Evolutionary conservation across 2,888 invertebrate species (phyloP).

Genomic region (Osmoderma eremita): DNA sequence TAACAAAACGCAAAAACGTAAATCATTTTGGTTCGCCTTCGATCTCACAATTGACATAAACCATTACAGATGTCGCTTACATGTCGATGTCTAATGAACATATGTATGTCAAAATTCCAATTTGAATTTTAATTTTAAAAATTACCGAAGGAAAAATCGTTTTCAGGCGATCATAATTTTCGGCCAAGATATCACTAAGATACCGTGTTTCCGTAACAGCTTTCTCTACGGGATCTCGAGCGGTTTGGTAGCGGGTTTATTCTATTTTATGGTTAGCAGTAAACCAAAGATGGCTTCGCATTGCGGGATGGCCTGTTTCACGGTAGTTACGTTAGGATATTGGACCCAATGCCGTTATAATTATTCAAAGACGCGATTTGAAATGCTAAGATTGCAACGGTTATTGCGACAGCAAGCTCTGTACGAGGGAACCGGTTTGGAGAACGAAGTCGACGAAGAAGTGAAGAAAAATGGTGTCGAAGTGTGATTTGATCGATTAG

Average conservation of each 20-base stretch:
- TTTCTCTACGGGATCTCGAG: constrained; percentile 78
- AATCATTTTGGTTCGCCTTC: neutral
- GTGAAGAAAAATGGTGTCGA: constrained; percentile 10
- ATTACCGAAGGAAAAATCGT: neutral
- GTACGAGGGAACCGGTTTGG: constrained; percentile 72
- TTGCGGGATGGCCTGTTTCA: constrained; percentile 74
- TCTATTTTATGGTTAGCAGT: constrained; percentile 80
- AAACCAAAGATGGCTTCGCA: constrained; percentile 71
- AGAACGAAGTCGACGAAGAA: constrained; percentile 63
- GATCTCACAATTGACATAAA: neutral
- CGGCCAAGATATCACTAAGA: constrained; percentile 77
- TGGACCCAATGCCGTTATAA: constrained; percentile 78
- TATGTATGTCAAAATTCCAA: no score
- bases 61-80: neutral
- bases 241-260: constrained; percentile 74
- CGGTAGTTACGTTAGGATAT: constrained; percentile 72
- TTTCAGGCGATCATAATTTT: constrained; percentile 72
- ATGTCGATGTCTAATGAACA: neutral
- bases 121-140: no score
- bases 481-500: neutral
- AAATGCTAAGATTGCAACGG: constrained; percentile 71
- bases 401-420: constrained; percentile 70
- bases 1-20: neutral
- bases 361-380: constrained; percentile 74
- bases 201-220: constrained; percentile 84